Conservation (phyloP, 2,113 vertebrate genomes). For the Colius striatus region DNA sequence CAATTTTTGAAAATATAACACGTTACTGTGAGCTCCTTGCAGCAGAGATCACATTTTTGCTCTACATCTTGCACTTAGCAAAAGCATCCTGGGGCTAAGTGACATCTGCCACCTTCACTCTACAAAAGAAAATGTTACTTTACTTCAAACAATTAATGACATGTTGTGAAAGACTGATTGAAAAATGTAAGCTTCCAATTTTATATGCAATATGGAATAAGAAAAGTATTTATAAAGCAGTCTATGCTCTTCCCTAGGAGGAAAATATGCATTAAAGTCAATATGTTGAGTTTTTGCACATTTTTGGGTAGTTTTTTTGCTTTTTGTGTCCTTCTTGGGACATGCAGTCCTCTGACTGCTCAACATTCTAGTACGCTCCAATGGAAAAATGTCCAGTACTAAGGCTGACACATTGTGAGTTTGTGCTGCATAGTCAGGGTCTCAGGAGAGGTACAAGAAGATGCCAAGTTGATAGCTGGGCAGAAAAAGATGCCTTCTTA, state of each 20-base stretch:
- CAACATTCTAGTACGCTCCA: not conserved
- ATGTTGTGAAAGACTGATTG: slow-evolving; percentile 9
- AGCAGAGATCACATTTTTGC: slow-evolving; percentile 23
- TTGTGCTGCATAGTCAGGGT: not conserved
- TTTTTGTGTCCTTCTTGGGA: not conserved
- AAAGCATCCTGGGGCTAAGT: slow-evolving; percentile 47
- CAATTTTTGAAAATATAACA: slow-evolving; percentile 13
- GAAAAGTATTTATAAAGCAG: not conserved
- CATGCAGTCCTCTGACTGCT: not conserved
- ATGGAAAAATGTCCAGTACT: rapidly evolving
- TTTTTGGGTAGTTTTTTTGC: not conserved
- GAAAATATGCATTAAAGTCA: not conserved
- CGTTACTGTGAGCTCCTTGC: not conserved
- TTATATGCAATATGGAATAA: not conserved
- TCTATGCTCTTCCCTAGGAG: not conserved
- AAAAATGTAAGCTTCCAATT: not conserved
- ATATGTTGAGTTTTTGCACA: not conserved
- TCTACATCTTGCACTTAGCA: slow-evolving; percentile 41
- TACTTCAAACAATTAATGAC: slow-evolving; percentile 15
- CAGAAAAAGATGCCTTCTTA: not conserved
- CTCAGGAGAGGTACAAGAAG: rapidly evolving
- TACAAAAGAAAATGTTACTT: slow-evolving; percentile 38
- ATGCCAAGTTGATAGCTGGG: not conserved
- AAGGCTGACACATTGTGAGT: rapidly evolving
- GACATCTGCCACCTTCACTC: slow-evolving; percentile 43